Evolutionary conservation across 1,140 invertebrate species (phyloP), one percentile per base, ranked within the genome.

Genomic region (Diorhabda elongata): DNA sequence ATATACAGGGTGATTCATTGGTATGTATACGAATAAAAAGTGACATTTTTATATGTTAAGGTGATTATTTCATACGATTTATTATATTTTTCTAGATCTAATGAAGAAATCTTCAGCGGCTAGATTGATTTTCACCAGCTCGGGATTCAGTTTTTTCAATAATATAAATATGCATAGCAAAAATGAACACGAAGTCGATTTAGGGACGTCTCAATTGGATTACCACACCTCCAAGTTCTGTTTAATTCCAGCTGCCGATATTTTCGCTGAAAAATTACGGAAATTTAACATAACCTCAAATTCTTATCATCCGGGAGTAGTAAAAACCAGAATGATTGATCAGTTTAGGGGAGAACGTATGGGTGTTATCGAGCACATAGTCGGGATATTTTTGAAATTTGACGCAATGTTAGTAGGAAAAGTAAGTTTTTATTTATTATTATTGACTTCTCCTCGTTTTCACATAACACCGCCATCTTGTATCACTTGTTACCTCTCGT

Each of bases 201-300:
- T n/a, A 43, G 44, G 9, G 8, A 41, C 45, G 26, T 3, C 11
- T 47, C 11, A 64, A 42, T 41, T 52, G 26, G 8, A 64, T 7
- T 64, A 64, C 42, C 6, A n/a, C 9, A 64, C 41, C 26, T n/a
- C 63, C 3, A 64, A 64, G 42, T 56, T 64, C 42, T 64, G 63
- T 56, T 2, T 26, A 3, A 56, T 64, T 41, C 45, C 63, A 3
- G 63, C 63, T 26, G 8, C 63, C 5, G 63, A 26, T 56, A 56
- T 11, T 3, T 56, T 64, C 41, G 63, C 63, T 52, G 45, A 64
- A 57, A 52, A 64, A n/a, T 56, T 64, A 6, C 26, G 41, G 11
- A 56, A 64, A 56, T 64, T 58, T 42, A 57, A 57, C 42, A 64
- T 64, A n/a, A 64, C 63, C 42, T 56, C 45, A 42, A 64, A 64